Evolutionary conservation across 64 coral and sea anemone species (phyloP).

Genomic region (Catalaphyllia jardinei): DNA sequence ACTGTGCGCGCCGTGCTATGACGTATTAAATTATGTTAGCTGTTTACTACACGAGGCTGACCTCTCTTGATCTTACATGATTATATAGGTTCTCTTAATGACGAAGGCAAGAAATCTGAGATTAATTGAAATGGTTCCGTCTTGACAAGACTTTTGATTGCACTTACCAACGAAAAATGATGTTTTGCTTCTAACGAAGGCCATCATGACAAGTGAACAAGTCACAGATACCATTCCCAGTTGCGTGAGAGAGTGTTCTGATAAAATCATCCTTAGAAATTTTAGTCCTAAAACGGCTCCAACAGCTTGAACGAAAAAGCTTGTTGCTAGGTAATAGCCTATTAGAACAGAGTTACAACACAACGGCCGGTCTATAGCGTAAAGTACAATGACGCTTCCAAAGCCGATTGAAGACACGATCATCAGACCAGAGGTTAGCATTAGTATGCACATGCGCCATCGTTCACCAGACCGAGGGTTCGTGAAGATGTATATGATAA

Average conservation of each 20-base stretch:
- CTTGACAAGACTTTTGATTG: too few species aligned
- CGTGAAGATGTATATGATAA: conserved; percentile 78
- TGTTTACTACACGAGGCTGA: too few species aligned
- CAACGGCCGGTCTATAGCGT: conserved; percentile 85
- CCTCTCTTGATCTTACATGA: too few species aligned
- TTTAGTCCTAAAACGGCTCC: conserved; percentile 86
- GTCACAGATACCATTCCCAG: conserved; percentile 76
- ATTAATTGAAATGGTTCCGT: too few species aligned
- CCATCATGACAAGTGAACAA: conserved; percentile 79
- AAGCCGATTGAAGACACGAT: conserved; percentile 92
- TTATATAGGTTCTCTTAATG: too few species aligned
- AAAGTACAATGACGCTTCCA: conserved; percentile 90
- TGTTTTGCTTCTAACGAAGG: conserved; percentile 81
- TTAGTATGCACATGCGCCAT: conserved; percentile 71
- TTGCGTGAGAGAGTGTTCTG: conserved; percentile 69
- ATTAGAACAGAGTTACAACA: conserved; percentile 93
- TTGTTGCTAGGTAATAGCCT: conserved; percentile 89
- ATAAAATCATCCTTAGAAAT: conserved; percentile 69
- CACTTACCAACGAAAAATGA: conserved; percentile 75
- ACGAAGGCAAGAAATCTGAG: too few species aligned
- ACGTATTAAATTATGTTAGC: too few species aligned
- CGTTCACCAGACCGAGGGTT: conserved; percentile 66
- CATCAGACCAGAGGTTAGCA: conserved; percentile 89
- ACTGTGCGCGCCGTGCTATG: too few species aligned
- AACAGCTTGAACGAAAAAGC: conserved; percentile 90